Conservation (phyloP, 1,140 invertebrate species). For the Drosophila albomicans region DNA sequence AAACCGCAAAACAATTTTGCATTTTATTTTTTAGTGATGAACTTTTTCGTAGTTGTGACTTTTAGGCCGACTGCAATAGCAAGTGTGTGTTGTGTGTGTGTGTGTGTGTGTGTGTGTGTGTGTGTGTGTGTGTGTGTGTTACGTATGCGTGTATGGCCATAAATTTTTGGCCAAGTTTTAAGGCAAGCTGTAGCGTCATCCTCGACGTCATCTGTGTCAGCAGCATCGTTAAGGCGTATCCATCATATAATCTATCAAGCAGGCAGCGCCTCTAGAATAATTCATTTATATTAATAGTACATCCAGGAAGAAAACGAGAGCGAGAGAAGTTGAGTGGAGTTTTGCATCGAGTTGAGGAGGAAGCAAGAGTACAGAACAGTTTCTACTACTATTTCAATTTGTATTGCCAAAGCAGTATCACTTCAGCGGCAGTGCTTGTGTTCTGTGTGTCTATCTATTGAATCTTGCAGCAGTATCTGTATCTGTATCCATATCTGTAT, state of each 20-base stretch:
- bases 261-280: constrained; percentile 58
- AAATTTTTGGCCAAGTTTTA: constrained; percentile 59
- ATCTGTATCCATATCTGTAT: constrained; percentile 21
- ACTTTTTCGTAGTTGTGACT: constrained; percentile 12
- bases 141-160: constrained; percentile 35
- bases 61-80: background rate
- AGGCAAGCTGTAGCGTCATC: constrained; percentile 60
- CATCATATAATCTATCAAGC: constrained; percentile 74
- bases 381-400: constrained; percentile 64
- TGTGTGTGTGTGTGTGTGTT: background rate
- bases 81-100: constrained; percentile 1
- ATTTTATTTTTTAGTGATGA: constrained; percentile 2
- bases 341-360: too few species aligned
- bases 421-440: constrained; percentile 25
- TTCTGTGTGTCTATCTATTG: background rate
- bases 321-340: background rate
- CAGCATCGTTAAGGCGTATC: constrained; percentile 73
- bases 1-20: constrained; percentile 6
- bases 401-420: constrained; percentile 51
- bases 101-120: constrained; percentile 4
- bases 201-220: constrained; percentile 29
- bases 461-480: constrained; percentile 14
- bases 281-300: constrained; percentile 76
- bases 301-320: constrained; percentile 25
- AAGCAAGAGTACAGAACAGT: background rate